Evolutionary conservation across 2,113 vertebrate genomes (phyloP).

Genomic region (Diglossa brunneiventris): DNA sequence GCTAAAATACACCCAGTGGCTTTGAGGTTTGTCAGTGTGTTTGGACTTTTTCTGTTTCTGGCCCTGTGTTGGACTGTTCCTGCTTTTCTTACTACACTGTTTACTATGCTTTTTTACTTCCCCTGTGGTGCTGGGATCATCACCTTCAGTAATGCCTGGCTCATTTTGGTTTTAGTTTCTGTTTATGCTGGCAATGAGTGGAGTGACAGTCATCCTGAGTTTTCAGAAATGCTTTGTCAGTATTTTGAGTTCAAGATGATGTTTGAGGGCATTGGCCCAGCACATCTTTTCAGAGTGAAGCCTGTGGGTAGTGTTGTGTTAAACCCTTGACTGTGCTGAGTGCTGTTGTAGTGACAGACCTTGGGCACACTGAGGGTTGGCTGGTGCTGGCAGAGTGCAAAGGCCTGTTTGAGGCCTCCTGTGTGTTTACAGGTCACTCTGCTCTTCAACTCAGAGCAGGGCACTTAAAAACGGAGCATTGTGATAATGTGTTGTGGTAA

Average conservation of each 20-base stretch:
- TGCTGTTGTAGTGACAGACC: background rate
- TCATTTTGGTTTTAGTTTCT: background rate
- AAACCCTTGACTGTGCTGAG: background rate
- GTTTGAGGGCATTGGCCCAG: background rate
- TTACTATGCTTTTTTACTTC: background rate
- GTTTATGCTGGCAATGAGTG: background rate
- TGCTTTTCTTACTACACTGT: background rate
- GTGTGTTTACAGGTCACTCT: background rate
- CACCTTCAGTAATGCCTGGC: background rate
- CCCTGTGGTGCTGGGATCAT: background rate
- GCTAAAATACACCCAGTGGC: background rate
- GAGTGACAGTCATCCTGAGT: background rate
- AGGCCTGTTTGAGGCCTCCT: background rate
- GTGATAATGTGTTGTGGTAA: background rate
- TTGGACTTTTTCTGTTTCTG: background rate
- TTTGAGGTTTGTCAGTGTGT: background rate
- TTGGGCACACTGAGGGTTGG: background rate
- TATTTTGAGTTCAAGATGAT: background rate
- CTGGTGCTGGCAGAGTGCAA: background rate
- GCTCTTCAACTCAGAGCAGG: background rate
- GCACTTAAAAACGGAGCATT: background rate
- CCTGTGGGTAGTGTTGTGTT: background rate
- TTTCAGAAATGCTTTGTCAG: background rate
- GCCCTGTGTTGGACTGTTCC: background rate
- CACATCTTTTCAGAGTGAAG: background rate